Evolutionary conservation across 2,797 vertebrate species (phyloP).

Genomic region (Xenentodon cancila): DNA sequence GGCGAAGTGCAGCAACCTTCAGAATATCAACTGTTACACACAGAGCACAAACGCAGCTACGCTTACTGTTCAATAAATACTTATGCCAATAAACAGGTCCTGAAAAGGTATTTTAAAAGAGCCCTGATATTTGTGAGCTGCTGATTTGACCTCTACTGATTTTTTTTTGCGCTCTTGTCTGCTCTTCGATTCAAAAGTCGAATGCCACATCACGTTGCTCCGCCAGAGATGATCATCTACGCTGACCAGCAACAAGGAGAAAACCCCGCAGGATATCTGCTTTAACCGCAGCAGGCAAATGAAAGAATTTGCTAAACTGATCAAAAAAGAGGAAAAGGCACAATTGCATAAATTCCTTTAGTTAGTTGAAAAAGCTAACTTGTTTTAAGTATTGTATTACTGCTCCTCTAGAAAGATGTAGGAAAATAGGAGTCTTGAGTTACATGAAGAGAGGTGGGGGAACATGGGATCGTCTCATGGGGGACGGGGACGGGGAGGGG

Average conservation of each 20-base stretch:
- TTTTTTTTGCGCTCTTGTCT: too few relatives aligned
- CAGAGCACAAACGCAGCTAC: too few relatives aligned
- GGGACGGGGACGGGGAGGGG: background rate
- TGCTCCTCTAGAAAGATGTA: conserved; percentile 32
- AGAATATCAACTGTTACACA: background rate
- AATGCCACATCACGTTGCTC: conserved; percentile 12
- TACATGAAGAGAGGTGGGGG: background rate
- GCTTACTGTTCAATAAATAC: too few relatives aligned
- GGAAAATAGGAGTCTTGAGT: background rate
- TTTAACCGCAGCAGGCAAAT: conserved; percentile 19
- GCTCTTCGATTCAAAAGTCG: too few relatives aligned
- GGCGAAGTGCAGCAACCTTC: conserved; percentile 15
- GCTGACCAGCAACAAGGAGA: conserved; percentile 63
- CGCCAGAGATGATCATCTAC: too few relatives aligned
- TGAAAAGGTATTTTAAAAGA: too few relatives aligned
- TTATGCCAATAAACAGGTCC: too few relatives aligned
- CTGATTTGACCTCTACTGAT: too few relatives aligned
- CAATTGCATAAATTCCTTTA: too few relatives aligned
- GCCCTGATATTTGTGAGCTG: too few relatives aligned
- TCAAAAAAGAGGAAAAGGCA: background rate
- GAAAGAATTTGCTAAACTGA: background rate
- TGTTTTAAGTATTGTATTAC: conserved; percentile 22
- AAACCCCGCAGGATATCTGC: conserved; percentile 57
- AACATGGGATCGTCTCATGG: conserved; percentile 2
- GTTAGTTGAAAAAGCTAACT: conserved; percentile 22